phyloP scores from a whole-genome alignment of 2,888 invertebrate genomes.

The Hirtodrosophila alboralis region DNA sequence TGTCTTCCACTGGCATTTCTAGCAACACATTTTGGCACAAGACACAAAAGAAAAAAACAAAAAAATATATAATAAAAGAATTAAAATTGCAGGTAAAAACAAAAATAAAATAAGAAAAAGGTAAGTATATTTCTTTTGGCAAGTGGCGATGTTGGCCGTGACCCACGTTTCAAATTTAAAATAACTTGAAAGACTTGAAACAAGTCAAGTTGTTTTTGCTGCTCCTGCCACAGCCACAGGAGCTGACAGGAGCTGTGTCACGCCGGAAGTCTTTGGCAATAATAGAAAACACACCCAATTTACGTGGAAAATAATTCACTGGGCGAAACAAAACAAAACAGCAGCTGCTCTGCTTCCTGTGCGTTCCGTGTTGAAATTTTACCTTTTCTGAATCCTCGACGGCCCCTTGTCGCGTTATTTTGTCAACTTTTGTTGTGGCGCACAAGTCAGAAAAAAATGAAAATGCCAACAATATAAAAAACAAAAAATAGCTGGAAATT shows the following conservation, averaged over 20 bases:
- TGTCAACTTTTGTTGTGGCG: constrained; percentile 66
- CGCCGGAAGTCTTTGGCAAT: constrained; percentile 77
- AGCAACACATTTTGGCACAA: constrained; percentile 16
- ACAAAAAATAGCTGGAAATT: constrained; percentile 27
- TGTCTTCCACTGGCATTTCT: constrained; percentile 17
- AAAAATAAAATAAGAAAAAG: constrained; percentile 23
- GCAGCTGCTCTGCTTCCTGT: constrained; percentile 55
- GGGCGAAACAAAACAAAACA: constrained; percentile 46
- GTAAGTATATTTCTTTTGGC: constrained; percentile 40
- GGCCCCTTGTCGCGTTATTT: constrained; percentile 45
- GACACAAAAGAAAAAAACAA: constrained; percentile 24
- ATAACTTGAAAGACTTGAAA: constrained; percentile 69
- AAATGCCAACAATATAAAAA: neutral
- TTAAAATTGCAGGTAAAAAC: constrained; percentile 10
- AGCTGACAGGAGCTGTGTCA: constrained; percentile 64
- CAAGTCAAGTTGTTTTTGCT: constrained; percentile 50
- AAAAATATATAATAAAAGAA: constrained; percentile 9
- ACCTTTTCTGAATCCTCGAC: constrained; percentile 51
- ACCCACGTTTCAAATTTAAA: constrained; percentile 70
- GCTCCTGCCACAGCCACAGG: constrained; percentile 9
- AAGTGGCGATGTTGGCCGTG: constrained; percentile 38
- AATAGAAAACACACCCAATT: constrained; percentile 78
- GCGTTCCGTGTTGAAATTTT: constrained; percentile 42
- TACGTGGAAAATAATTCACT: constrained; percentile 69
- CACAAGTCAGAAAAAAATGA: constrained; percentile 45